These are phyloP conservation scores for Triplophysa bombifrons DNA, from an alignment of 2,797 vertebrate genomes.

Conservation along the genomic window DNA sequence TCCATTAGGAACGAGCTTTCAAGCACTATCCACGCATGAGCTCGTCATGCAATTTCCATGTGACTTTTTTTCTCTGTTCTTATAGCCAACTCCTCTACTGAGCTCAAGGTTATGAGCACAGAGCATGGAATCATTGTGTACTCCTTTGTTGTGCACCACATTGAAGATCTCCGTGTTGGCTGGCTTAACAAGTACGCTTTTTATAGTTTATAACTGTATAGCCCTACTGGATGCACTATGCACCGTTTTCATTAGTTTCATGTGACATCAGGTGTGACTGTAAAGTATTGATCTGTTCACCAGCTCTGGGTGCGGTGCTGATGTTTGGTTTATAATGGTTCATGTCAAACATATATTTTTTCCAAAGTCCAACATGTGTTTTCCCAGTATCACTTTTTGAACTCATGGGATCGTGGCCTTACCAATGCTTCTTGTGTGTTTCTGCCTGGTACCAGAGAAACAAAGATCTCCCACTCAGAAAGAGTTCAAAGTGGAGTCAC, in stretches of 20 bases:
- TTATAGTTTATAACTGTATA: not conserved
- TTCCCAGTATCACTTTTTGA: not conserved
- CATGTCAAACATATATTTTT: not conserved
- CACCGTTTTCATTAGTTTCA: not conserved
- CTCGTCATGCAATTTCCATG: conserved; percentile 15
- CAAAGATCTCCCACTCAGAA: conserved; percentile 87
- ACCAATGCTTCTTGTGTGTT: conserved; percentile 26
- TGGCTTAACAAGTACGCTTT: conserved; percentile 91
- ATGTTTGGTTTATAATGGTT: not conserved
- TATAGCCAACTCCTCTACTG: conserved; percentile 88
- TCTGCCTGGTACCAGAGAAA: conserved; percentile 73
- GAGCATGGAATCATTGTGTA: conserved; percentile 92
- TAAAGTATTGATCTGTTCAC: not conserved
- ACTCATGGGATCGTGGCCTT: not conserved
- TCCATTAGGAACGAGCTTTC: conserved; percentile 9
- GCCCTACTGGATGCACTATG: not conserved
- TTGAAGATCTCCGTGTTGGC: conserved; percentile 87
- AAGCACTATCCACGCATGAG: not conserved
- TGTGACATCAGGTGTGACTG: conserved; percentile 11
- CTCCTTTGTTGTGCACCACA: conserved; percentile 84
- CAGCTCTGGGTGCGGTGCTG: not conserved
- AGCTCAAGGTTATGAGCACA: conserved; percentile 88
- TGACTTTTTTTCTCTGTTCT: conserved; percentile 21
- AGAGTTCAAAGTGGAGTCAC: conserved; percentile 90
- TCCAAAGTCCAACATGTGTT: not conserved